Base-by-base conservation (phyloP, 2,888 invertebrate species). In the Andrena chrysosceles region DNA sequence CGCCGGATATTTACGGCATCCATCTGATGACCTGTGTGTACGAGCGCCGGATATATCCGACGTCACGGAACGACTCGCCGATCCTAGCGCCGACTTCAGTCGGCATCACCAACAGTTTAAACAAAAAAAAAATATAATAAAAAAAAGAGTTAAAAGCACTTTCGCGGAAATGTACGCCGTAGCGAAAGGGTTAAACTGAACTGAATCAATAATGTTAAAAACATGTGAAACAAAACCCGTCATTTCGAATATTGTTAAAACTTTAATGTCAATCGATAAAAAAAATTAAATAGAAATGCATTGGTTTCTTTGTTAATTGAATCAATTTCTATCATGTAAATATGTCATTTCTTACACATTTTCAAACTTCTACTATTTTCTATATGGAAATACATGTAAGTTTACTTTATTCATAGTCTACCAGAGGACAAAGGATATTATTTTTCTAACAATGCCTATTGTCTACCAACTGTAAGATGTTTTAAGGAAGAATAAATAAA, bases 361-460 rank as follows among this genome's bases (percentile, higher is more conserved):
- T 23, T 10, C 1, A 16, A 54, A 2, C 26, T 10, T 16, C 5
- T 68, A 13, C 16, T 49, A 26, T 62, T 6, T 20, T 31, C 0
- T 29, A 10, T 7, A 60, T 31, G 23, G 1, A 42, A 56, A 16
- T 2, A 42, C 4, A 52, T 16, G 16, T 16, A 60, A 72, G 66
- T 54, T 49, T 29, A 29, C 16, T 64, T 76, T 60, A 64, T 59
- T 59, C 49, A 69, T 26, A 31, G 7, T 33, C 26, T n/a, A 42
- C 2, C 13, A 42, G 8, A 33, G 54, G 76, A 81, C 69, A 79
- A 60, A 60, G 35, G 29, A 54, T 23, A 80, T 83, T 85, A 62
- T 76, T 20, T 63, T 20, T 20, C 59, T 10, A 48, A 83, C 68
- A 86, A 76, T 82, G 48, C 48, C 70, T 16, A 84, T 84, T 85